These are phyloP conservation scores for Sceloporus tristichus DNA, from an alignment of 2,113 vertebrate species.

Conservation along the genomic window DNA sequence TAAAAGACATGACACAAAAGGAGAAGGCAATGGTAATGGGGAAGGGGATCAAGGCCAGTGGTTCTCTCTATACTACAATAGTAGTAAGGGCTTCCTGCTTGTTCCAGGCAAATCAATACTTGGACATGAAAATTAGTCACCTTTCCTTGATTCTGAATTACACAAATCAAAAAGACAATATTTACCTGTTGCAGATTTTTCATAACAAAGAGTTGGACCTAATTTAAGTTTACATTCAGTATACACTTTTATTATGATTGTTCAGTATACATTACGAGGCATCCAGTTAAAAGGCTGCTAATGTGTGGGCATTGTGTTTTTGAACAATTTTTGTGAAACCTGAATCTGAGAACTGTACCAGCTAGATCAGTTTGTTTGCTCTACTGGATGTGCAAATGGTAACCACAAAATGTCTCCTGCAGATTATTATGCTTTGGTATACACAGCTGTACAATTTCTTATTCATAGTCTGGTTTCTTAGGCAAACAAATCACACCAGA, in stretches of 20 bases:
- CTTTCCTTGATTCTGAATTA: not conserved
- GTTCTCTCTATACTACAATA: not conserved
- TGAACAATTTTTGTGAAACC: not conserved
- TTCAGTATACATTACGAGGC: conserved; percentile 15
- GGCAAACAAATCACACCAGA: conserved; percentile 11
- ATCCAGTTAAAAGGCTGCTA: not conserved
- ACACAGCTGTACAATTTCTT: conserved; percentile 1
- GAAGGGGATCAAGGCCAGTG: too few species aligned
- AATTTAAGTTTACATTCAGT: not conserved
- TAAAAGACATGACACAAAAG: too few species aligned
- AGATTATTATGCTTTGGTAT: not conserved
- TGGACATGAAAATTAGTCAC: not conserved
- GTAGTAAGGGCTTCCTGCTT: not conserved
- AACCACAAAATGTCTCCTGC: not conserved
- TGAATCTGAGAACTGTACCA: not conserved
- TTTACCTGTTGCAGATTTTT: not conserved
- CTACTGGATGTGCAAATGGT: not conserved
- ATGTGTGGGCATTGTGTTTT: not conserved
- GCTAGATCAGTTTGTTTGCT: not conserved
- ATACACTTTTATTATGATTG: conserved; percentile 35
- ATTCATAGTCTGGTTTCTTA: not conserved
- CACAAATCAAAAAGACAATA: not conserved
- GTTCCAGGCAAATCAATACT: not conserved
- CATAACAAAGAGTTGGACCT: not conserved
- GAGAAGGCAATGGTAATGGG: too few species aligned